Base-by-base conservation (phyloP, 2,113 vertebrate genomes). In the Eolophus roseicapilla region DNA sequence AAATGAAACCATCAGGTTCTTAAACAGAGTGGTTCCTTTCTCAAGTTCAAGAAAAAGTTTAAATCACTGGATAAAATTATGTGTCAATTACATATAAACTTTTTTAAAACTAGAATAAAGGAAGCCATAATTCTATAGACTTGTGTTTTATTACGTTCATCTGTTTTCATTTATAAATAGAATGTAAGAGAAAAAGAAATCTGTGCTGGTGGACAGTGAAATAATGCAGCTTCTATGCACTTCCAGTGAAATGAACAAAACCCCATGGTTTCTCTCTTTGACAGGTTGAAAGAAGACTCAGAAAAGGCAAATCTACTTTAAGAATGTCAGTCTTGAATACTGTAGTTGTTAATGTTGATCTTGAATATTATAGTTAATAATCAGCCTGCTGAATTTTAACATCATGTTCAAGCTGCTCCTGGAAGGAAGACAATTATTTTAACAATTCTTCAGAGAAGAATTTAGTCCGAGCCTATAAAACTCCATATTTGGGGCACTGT, bases 141-240 rank as follows among this genome's bases (percentile, higher is more conserved):
- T 95, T 97, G 91, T 0, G 1, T 97, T 97, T 98, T 97, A 98
- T 97, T 97, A 94, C 95, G 90, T 97, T 97, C 96, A 97, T 98
- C 97, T 98, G 98, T 97, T 98, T 97, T 97, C 94, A 95, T 97
- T 98, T 97, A 97, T 96, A 96, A 97, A 97, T 75, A 92, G 91
- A 95, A 94, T 79, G 74, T 70, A 79, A 90, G 89, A 96, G 71
- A 84, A 84, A 80, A 95, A 86, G 95, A 92, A 92, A 94, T 95
- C 92, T 92, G 11, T 87, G 68, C 79, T 62, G 78, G 65, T 88
- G 88, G 95, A 97, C 89, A 97, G 93, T 91, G 95, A 92, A 92
- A 96, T 82, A 95, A 96, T 92, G 81, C 2, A 4, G 90, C 92
- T 97, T 97, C 92, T 97, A 75, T 95, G 87, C 76, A 57, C 24